phyloP scores from a whole-genome alignment of 2,888 invertebrate genomes.

The Pandemis corylana region DNA sequence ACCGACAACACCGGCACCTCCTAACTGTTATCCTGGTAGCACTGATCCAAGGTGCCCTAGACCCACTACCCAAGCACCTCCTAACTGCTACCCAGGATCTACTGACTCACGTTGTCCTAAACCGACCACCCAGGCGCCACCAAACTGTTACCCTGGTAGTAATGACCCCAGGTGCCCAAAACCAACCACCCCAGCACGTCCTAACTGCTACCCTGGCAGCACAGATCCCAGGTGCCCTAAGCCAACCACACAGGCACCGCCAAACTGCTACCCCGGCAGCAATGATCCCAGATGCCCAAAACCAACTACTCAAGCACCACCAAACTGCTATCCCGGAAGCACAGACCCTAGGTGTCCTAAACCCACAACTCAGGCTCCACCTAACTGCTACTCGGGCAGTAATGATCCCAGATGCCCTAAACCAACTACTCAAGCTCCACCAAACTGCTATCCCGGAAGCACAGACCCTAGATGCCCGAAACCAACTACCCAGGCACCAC shows the following conservation, averaged over 20 bases:
- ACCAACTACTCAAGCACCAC: slow-evolving; percentile 23
- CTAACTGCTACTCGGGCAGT: slow-evolving; percentile 53
- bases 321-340: slow-evolving; percentile 52
- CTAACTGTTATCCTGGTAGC: slow-evolving; percentile 57
- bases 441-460: slow-evolving; percentile 58
- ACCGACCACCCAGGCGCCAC: slow-evolving; percentile 46
- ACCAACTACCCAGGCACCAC: slow-evolving; percentile 45
- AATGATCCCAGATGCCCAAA: slow-evolving; percentile 5
- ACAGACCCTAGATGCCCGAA: slow-evolving; percentile 53
- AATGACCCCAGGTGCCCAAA: slow-evolving; percentile 51
- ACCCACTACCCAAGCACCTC: slow-evolving; percentile 48
- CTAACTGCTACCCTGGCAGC: slow-evolving; percentile 47
- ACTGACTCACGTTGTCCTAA: slow-evolving; percentile 47
- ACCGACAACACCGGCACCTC: slow-evolving; percentile 54
- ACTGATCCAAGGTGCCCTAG: slow-evolving; percentile 56
- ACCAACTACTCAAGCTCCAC: slow-evolving; percentile 46
- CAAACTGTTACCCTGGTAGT: slow-evolving; percentile 53
- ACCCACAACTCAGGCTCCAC: slow-evolving; percentile 45
- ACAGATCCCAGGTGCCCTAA: slow-evolving; percentile 53
- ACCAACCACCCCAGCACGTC: slow-evolving; percentile 47
- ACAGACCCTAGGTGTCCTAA: slow-evolving; percentile 60
- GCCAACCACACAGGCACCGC: slow-evolving; percentile 43
- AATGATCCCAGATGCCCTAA: slow-evolving; percentile 48
- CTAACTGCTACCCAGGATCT: slow-evolving; percentile 56
- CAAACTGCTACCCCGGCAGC: slow-evolving; percentile 51